Base-by-base conservation (phyloP, 2,888 invertebrate genomes). In the Rhimphoctona megacephalus region DNA sequence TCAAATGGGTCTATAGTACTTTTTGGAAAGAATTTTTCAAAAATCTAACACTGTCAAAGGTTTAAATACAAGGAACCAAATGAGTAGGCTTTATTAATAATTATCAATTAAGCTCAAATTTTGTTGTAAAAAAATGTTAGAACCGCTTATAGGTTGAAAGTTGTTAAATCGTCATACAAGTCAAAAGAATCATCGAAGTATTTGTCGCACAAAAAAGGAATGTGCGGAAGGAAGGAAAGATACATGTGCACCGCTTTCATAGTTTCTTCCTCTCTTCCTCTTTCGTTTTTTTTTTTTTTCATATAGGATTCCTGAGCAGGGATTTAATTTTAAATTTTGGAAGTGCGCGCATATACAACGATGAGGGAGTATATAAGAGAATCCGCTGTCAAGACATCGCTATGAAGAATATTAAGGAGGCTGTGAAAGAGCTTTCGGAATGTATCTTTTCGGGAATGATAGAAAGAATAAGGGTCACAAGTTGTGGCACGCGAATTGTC, bases 311-410 rank as follows among this genome's bases (percentile, higher is more conserved):
- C 22, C 46, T 64, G 36, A 80, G 72, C 86, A 78, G 90, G 90
- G 90, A 92, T 92, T 92, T 91, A 93, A 93, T 93, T 92, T 92
- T 88, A 89, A 90, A 92, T 92, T 92, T 93, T 91, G 91, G 91
- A 93, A 92, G 92, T 92, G 90, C 87, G 57, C n/a, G 64, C 25
- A 43, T 70, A 17, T 80, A 52, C 73, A 73, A 64, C 5, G 30
- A n/a, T 57, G 73, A 36, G 81, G 80, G 64, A 49, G 49, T 36
- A 39, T 25, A 86, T 74, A 87, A 89, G 87, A 89, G 88, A 89
- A 81, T 85, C 87, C 89, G 76, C 90, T 89, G 91, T 91, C 90
- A 76, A 87, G 82, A 89, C 79, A 80, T 83, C 79, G 88, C 86
- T 87, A 78, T 73, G 88, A 88, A 88, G 87, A 81, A 79, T 79